Evolutionary conservation across 2,797 vertebrate species (phyloP).

Genomic region (Epinephelus coioides): DNA sequence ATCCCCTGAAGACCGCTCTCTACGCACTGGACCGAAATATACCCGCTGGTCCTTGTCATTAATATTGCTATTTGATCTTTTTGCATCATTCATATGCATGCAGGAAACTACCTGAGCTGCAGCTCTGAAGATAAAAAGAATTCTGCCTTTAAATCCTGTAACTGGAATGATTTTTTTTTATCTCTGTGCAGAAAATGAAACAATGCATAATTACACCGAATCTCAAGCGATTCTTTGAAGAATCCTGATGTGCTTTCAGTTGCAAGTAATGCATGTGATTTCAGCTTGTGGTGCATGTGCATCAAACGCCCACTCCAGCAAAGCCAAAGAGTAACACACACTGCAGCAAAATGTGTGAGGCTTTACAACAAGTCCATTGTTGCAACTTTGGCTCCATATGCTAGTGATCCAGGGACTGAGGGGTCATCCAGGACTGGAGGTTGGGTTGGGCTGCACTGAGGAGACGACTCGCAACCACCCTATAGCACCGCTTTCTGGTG

Average conservation of each 20-base stretch:
- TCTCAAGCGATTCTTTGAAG: neutral
- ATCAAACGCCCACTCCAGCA: slow-evolving; percentile 14
- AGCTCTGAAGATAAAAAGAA: slow-evolving; percentile 43
- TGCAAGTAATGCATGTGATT: slow-evolving; percentile 23
- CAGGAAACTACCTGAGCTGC: slow-evolving; percentile 44
- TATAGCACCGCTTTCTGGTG: slow-evolving; percentile 66
- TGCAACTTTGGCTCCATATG: slow-evolving; percentile 37
- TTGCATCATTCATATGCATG: slow-evolving; percentile 32
- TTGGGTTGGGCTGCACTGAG: slow-evolving; percentile 43
- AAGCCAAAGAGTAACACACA: slow-evolving; percentile 7
- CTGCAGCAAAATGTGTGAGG: slow-evolving; percentile 20
- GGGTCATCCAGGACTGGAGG: slow-evolving; percentile 61
- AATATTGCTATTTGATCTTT: slow-evolving; percentile 78
- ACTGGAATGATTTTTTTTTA: neutral
- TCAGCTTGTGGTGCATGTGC: neutral
- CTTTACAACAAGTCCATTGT: slow-evolving; percentile 34
- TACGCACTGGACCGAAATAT: slow-evolving; percentile 40
- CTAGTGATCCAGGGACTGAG: slow-evolving; percentile 17
- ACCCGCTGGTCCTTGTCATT: slow-evolving; percentile 55
- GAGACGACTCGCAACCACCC: slow-evolving; percentile 51
- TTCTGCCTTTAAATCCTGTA: slow-evolving; percentile 9
- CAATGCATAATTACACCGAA: neutral
- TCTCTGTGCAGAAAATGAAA: neutral
- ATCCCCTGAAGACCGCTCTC: slow-evolving; percentile 42
- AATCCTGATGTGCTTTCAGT: neutral